Evolutionary conservation across 2,888 invertebrate species (phyloP).

Genomic region (Leuctra nigra): DNA sequence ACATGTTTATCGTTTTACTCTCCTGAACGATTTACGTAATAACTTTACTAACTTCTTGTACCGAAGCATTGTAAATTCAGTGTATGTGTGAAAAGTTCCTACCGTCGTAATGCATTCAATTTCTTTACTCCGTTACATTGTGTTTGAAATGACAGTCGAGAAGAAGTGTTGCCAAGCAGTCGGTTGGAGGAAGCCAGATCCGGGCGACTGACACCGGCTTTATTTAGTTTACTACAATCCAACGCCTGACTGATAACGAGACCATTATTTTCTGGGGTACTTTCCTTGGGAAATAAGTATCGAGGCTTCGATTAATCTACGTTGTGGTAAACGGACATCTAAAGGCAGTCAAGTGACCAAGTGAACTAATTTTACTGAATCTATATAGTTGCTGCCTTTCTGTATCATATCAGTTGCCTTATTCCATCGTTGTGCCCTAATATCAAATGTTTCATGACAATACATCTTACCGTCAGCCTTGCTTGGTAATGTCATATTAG

Average conservation of each 20-base stretch:
- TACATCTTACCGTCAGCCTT: not conserved
- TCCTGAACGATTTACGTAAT: too few relatives aligned
- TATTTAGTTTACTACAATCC: conserved; percentile 16
- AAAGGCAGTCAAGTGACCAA: too few relatives aligned
- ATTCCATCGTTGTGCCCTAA: not conserved
- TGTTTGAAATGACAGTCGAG: not conserved
- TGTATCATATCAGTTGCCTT: too few relatives aligned
- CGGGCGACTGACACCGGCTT: conserved; percentile 52
- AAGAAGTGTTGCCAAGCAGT: conserved; percentile 28
- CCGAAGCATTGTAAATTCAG: too few relatives aligned
- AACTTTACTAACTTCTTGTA: too few relatives aligned
- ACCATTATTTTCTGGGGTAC: not conserved
- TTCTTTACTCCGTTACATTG: not conserved
- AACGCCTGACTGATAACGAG: conserved; percentile 24
- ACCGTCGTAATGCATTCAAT: conserved; percentile 12
- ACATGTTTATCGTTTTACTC: too few relatives aligned
- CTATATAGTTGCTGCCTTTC: too few relatives aligned
- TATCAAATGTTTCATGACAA: not conserved
- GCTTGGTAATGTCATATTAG: not conserved
- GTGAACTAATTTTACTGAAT: too few relatives aligned
- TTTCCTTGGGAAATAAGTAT: not conserved
- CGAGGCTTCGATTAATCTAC: not conserved
- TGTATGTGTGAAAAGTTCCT: too few relatives aligned
- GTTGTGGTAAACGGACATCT: not conserved
- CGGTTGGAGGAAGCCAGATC: conserved; percentile 46